Evolutionary conservation across 2,888 invertebrate species (phyloP).

Genomic region (Drosophila cyrtoloma): DNA sequence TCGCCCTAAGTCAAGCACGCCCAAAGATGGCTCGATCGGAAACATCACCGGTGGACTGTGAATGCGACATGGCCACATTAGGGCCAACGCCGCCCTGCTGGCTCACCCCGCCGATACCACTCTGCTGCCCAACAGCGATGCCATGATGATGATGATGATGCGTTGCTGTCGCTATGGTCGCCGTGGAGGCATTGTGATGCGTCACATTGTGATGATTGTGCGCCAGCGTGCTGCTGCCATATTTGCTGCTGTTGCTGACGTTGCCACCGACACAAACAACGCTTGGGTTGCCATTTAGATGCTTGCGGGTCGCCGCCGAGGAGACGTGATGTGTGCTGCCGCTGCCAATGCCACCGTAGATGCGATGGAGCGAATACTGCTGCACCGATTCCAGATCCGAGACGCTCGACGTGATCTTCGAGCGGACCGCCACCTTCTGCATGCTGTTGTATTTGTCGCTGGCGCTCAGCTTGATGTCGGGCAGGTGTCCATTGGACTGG

Average conservation of each 20-base stretch:
- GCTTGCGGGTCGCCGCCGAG: constrained; percentile 83
- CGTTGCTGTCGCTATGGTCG: constrained; percentile 71
- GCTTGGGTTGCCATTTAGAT: constrained; percentile 69
- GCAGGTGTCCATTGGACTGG: constrained; percentile 83
- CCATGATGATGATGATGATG: constrained; percentile 75
- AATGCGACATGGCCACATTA: constrained; percentile 86
- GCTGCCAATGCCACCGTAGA: constrained; percentile 82
- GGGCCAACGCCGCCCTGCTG: constrained; percentile 31
- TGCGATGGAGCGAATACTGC: constrained; percentile 84
- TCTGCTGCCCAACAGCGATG: constrained; percentile 5
- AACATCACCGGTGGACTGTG: constrained; percentile 89
- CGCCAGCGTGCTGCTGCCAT: constrained; percentile 79
- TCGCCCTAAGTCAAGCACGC: constrained; percentile 87
- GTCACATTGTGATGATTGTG: constrained; percentile 80
- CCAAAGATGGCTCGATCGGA: constrained; percentile 87
- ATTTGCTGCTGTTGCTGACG: constrained; percentile 74
- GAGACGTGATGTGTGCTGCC: constrained; percentile 76
- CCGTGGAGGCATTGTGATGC: constrained; percentile 79
- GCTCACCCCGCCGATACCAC: constrained; percentile 12
- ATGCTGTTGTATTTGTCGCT: constrained; percentile 84
- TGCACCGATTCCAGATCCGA: constrained; percentile 85
- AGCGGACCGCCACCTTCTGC: constrained; percentile 84
- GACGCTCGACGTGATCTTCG: constrained; percentile 85
- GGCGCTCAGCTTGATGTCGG: constrained; percentile 85
- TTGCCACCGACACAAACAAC: constrained; percentile 37